These are phyloP conservation scores for Yponomeuta evonymella DNA, from an alignment of 2,888 invertebrate species.

Conservation along the genomic window DNA sequence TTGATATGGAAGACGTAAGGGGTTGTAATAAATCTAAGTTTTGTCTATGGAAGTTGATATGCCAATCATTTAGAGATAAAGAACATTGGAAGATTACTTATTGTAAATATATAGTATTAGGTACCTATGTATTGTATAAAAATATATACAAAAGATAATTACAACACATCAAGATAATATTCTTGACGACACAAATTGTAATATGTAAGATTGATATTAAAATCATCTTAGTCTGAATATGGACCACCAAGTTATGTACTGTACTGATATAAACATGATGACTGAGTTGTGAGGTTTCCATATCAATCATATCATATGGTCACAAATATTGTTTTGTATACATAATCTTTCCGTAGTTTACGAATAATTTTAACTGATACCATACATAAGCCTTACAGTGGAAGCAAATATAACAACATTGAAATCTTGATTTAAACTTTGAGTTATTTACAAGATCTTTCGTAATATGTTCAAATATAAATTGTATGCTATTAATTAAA, in stretches of 20 bases:
- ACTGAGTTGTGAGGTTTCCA: slow-evolving; percentile 9
- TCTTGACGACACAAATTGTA: slow-evolving; percentile 46
- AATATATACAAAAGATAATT: slow-evolving; percentile 69
- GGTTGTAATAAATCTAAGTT: slow-evolving; percentile 58
- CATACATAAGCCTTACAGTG: slow-evolving; percentile 61
- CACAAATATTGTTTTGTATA: slow-evolving; percentile 15
- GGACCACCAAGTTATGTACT: slow-evolving; percentile 41
- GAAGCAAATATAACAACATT: slow-evolving; percentile 70
- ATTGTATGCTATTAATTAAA: slow-evolving; percentile 45
- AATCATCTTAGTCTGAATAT: slow-evolving; percentile 50
- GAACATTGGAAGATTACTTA: slow-evolving; percentile 64
- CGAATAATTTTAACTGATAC: slow-evolving; percentile 57
- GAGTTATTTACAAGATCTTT: slow-evolving; percentile 65
- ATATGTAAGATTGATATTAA: slow-evolving; percentile 73
- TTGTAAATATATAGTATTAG: slow-evolving; percentile 53
- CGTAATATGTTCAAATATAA: slow-evolving; percentile 12
- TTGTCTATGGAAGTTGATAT: slow-evolving; percentile 74
- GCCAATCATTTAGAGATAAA: slow-evolving; percentile 66
- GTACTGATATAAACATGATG: slow-evolving; percentile 1
- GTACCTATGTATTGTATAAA: slow-evolving; percentile 64
- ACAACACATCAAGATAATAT: slow-evolving; percentile 50
- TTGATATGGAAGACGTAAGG: slow-evolving; percentile 75
- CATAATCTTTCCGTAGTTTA: slow-evolving; percentile 21
- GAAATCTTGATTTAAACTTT: slow-evolving; percentile 35
- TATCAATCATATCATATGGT: slow-evolving; percentile 10